Evolutionary conservation across 2,888 invertebrate species (phyloP), one percentile per base, ranked within the genome.

Genomic region (Linyphia triangularis): DNA sequence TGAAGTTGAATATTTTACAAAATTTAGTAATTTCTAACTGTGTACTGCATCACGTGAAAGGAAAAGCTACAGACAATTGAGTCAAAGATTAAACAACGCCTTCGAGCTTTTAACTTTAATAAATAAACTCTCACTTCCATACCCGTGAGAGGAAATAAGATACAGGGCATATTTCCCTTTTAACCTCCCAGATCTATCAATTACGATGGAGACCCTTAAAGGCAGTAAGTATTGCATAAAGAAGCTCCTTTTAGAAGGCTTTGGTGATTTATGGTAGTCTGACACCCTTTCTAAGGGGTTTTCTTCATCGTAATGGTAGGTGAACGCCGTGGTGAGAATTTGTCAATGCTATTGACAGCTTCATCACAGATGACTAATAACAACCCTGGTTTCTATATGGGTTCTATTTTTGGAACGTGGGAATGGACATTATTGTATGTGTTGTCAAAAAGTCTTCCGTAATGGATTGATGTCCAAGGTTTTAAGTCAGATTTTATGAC

Each of bases 331-430:
- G 65, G 75, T 30, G 67, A 16, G 75, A 75, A 73, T 84, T 75
- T 84, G 83, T 84, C 83, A 84, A 30, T 75, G 75, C 65, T 51
- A 33, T n/a, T 84, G 83, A 65, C 83, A 82, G 83, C 24, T 33
- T 67, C 75, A 75, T 84, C 65, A 75, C 24, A 30, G 75, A 33
- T 57, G 75, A 84, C 73, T 73, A 75, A 75, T 84, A 73, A 84
- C 65, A 33, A 26, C 19, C 19, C 37, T 7, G 28, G 40, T 28
- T 19, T 69, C 43, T 40, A 40, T 59, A 37, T n/a, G 30, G n/a
- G 19, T 63, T 73, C 83, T 75, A 75, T 75, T 84, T 84, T 75
- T 4, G 43, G 82, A 19, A 51, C 24, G 16, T 5, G 40, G 61
- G 75, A 84, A 75, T 65, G 75, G 67, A 51, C 73, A 63, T 13